Base-by-base conservation (phyloP, 2,888 invertebrate species). In the Noctua pronuba region DNA sequence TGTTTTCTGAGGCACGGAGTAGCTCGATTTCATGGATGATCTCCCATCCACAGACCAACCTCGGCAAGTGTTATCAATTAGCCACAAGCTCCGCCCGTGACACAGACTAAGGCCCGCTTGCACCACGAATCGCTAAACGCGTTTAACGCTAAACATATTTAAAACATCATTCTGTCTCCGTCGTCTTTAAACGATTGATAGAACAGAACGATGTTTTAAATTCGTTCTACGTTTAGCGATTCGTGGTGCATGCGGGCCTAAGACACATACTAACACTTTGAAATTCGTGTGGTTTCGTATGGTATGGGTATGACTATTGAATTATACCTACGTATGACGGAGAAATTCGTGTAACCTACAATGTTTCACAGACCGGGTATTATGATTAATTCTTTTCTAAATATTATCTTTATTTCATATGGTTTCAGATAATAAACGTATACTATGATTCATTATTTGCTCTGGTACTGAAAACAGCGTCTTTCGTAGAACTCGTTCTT, bases 401-500 rank as follows among this genome's bases (percentile, higher is more conserved):
- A 85, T 52, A 80, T 55, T 73, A 52, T 62, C 52, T 41, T 38
- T 31, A 21, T 58, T 52, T 24, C 21, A 67, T 21, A 69, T 44
- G 18, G 3, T 60, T 68, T 21, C 31, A 62, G 55, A n/a, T 49
- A 78, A 65, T 46, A 66, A 72, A 60, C 13, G 58, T 67, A 44
- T 8, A 58, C 13, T 68, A 52, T 84, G 65, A 79, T 65, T 79
- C n/a, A 79, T 60, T 72, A 35, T 67, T 67, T 72, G 49, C 35
- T 18, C 35, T 21, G 31, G 24, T 52, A 44, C 8, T 72, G 10
- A 80, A 24, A 31, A 35, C 58, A 44, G n/a, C 10, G 10, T 13
- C 7, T 28, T 55, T 72, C 41, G 28, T 68, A n/a, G 28, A 60
- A 65, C 62, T 70, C 73, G 41, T 74, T 74, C 2, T 31, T 28